phyloP scores from a whole-genome alignment of 2,113 vertebrate species.

The Turnix velox region DNA sequence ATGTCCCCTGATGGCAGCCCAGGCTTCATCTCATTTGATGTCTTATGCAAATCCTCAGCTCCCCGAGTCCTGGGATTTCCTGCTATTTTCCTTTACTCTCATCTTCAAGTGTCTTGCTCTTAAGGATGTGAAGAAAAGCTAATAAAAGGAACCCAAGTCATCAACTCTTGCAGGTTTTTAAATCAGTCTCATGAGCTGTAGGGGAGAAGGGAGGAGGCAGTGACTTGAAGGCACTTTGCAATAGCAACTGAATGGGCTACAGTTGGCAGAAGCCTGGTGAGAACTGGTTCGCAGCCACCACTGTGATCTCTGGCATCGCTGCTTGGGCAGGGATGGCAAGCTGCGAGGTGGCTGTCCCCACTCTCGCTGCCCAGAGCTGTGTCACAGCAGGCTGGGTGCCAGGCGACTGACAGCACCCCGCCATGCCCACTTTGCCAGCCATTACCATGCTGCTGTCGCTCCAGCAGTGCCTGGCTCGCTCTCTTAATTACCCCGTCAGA shows the following conservation, averaged over 20 bases:
- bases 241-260: accelerated
- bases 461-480: neutral
- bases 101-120: constrained; percentile 20
- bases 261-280: accelerated
- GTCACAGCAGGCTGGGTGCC: neutral
- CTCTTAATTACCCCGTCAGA: neutral
- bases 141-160: neutral
- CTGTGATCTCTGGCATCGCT: accelerated
- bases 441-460: neutral
- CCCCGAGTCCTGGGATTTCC: constrained; percentile 26
- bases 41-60: constrained; percentile 58
- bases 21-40: constrained; percentile 45
- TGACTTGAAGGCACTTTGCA: neutral
- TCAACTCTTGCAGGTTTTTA: neutral
- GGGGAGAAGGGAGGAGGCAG: neutral
- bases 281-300: accelerated
- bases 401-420: neutral
- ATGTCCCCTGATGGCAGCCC: neutral
- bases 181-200: neutral
- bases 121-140: constrained; percentile 22
- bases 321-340: neutral
- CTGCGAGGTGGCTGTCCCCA: neutral
- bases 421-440: neutral
- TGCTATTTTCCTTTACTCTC: constrained; percentile 39
- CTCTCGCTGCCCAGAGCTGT: neutral